Evolutionary conservation across 2,888 invertebrate genomes (phyloP), one percentile per base, ranked within the genome.

Genomic region (Carpatolechia fugitivella): DNA sequence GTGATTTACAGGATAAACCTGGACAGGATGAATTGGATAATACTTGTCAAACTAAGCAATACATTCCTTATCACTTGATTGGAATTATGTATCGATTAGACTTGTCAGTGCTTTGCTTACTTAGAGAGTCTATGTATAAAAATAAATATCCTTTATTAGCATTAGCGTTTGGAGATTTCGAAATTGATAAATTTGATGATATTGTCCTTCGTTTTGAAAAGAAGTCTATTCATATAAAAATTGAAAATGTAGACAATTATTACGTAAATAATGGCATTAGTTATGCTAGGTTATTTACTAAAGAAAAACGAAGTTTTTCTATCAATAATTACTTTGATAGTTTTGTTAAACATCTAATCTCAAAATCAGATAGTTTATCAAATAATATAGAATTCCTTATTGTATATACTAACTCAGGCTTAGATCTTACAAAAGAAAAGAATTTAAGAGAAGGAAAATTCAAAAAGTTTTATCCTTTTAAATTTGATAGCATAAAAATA

Each of bases 111-210:
- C 58, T 70, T 56, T 70, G 65, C 52, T 56, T 56, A 58, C 55
- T 56, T 52, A 69, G 64, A 60, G 59, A 65, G 56, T 59, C 55
- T 54, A 62, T 29, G 48, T 60, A 64, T 58, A 24, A 64, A 62
- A 38, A 63, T 58, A 69, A 68, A 62, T 70, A 69, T 64, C 60
- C 65, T 58, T 64, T 55, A 48, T 59, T 67, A 29, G 60, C 64
- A 62, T 60, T 70, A 59, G 53, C 57, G 30, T 66, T 69, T 63
- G 63, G 52, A 59, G 57, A 64, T 63, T 60, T 59, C 46, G 58
- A 64, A 61, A 60, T 60, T 61, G 61, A 59, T 55, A 62, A 51
- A 41, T 63, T 61, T 58, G 59, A 44, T 63, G 31, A 63, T 64
- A 65, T 69, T 59, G 61, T 60, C 41, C 60, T 69, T 57, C 58